A percentile compares a stretch with the other conserved stretches of the same genome.
These are phyloP conservation scores for Zapornia atra DNA, from an alignment of 2,113 vertebrate genomes.

Conservation along the genomic window DNA sequence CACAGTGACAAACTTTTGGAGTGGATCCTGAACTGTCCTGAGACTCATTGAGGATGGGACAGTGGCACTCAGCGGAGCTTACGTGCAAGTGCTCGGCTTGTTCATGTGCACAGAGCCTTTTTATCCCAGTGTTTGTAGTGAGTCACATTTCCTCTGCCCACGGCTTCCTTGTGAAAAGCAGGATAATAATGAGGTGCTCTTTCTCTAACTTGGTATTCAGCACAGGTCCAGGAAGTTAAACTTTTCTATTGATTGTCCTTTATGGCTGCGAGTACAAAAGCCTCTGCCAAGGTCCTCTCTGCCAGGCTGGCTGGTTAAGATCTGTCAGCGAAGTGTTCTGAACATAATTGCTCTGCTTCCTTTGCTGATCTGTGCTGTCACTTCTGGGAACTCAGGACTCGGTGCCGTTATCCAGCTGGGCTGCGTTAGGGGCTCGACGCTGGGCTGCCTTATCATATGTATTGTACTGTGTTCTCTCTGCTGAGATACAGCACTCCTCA, in stretches of 20 bases:
- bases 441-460: not conserved
- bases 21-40: not conserved
- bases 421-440: not conserved
- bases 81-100: not conserved
- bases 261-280: not conserved
- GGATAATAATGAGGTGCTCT: not conserved
- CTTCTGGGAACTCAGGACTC: not conserved
- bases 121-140: not conserved
- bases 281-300: not conserved
- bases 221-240: not conserved
- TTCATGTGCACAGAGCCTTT: not conserved
- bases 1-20: constrained; percentile 3
- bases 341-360: not conserved
- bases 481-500: not conserved
- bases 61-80: not conserved
- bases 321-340: not conserved
- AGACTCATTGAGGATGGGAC: not conserved
- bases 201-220: not conserved
- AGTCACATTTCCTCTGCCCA: constrained; percentile 28
- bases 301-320: not conserved
- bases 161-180: not conserved
- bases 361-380: not conserved
- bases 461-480: not conserved
- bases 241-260: not conserved
- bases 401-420: not conserved